phyloP scores from a whole-genome alignment of 2,888 invertebrate genomes.

The Athetis lepigone region DNA sequence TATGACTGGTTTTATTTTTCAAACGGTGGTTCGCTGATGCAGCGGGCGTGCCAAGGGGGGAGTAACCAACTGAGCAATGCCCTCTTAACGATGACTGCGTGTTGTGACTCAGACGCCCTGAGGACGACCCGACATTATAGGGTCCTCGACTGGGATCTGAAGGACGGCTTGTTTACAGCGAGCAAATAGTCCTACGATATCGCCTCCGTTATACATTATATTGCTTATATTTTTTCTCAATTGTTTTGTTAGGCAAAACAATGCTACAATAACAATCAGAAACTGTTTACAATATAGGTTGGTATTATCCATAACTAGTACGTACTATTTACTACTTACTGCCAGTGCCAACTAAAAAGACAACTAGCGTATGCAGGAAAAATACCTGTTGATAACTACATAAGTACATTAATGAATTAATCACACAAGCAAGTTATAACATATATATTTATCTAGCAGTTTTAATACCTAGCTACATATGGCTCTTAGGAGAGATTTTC shows the following conservation, averaged over 20 bases:
- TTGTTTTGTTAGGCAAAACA: constrained; percentile 48
- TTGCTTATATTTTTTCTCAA: constrained; percentile 63
- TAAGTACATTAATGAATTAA: constrained; percentile 11
- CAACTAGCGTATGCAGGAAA: constrained; percentile 29
- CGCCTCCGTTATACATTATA: constrained; percentile 54
- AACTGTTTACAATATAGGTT: constrained; percentile 1
- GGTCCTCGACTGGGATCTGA: constrained; percentile 88
- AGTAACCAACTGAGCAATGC: constrained; percentile 87
- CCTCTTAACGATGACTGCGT: constrained; percentile 89
- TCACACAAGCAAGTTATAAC: not conserved
- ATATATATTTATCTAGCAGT: no score
- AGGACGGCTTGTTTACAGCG: constrained; percentile 85
- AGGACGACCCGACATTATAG: constrained; percentile 88
- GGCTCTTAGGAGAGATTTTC: constrained; percentile 10
- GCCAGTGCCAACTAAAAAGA: not conserved
- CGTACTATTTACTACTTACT: not conserved
- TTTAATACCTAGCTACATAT: not conserved
- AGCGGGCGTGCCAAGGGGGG: constrained; percentile 80
- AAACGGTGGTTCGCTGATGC: constrained; percentile 77
- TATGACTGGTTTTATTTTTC: constrained; percentile 78
- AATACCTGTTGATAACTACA: constrained; percentile 19
- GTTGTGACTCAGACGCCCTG: constrained; percentile 87
- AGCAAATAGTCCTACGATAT: constrained; percentile 76
- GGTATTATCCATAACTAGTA: no score
- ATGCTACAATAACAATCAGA: constrained; percentile 46